Percentiles rank a stretch among this genome's conserved stretches.
These are phyloP conservation scores for Coregonus sp. DNA, from an alignment of 2,797 vertebrate genomes.

Conservation along the genomic window DNA sequence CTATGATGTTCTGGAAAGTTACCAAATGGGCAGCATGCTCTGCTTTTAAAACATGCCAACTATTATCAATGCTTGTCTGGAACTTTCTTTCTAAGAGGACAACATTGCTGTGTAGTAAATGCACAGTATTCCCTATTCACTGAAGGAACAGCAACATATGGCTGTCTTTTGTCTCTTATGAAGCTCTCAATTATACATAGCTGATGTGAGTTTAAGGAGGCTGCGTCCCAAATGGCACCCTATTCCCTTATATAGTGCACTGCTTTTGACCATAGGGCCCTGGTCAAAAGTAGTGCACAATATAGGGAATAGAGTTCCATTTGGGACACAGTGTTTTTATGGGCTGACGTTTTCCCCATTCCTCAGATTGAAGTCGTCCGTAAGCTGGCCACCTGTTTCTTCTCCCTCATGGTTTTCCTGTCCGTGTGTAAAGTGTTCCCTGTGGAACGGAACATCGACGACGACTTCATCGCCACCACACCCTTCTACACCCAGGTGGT, in stretches of 20 bases:
- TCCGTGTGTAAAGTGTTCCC: constrained; percentile 85
- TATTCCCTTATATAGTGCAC: no score
- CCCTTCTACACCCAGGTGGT: constrained; percentile 81
- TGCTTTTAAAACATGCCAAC: no score
- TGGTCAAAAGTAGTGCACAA: neutral
- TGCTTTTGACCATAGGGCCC: no score
- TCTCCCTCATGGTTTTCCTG: constrained; percentile 88
- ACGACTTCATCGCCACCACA: constrained; percentile 82
- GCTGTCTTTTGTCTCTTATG: neutral
- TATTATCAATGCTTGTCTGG: neutral
- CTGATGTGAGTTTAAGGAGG: neutral
- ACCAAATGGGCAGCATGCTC: neutral
- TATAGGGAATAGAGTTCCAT: neutral
- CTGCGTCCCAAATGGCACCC: no score
- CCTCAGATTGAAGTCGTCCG: constrained; percentile 82
- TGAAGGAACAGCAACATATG: neutral
- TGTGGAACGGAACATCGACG: constrained; percentile 88
- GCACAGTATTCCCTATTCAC: neutral
- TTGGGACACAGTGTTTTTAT: neutral
- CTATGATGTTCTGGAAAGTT: neutral
- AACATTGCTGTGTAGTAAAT: neutral
- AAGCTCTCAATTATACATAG: constrained; percentile 2
- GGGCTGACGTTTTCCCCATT: neutral
- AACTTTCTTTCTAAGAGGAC: neutral
- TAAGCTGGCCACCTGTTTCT: constrained; percentile 87